Base-by-base conservation (phyloP, 1,140 invertebrate genomes). In the Gyrodactylus salaris region DNA sequence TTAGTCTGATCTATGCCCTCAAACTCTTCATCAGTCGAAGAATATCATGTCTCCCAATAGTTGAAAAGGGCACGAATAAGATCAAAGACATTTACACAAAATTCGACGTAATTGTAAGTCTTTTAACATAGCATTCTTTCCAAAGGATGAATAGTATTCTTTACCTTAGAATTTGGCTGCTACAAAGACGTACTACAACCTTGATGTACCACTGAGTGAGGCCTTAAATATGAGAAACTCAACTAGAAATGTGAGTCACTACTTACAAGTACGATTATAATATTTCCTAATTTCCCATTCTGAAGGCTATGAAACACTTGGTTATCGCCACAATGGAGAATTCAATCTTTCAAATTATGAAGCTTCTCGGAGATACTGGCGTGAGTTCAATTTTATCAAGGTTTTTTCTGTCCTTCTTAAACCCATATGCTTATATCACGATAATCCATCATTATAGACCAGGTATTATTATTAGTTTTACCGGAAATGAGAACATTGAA, bases 51-150 rank as follows among this genome's bases (percentile, higher is more conserved):
- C n/a, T 54, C 7, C 34, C 34, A 54, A n/a, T 54, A 16, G 7
- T 54, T 7, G 34, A 54, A n/a, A n/a, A 54, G 34, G n/a, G n/a
- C n/a, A 54, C 34, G 7, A 23, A 88, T 73, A 86, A 87, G 77
- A 86, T 98, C 74, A 87, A 95, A 74, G 92, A 98, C 81, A 95
- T 98, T 77, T 98, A 97, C 83, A 91, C 93, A 77, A 98, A 98
- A 84, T 98, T 97, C 84, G 93, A 97, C 84, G 92, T 95, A 76
- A 97, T 98, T 84, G 91, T 94, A 85, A 89, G 89, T 87, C 73
- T n/a, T 27, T 1, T 20, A 1, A 21, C n/a, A 1, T 22, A 22
- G n/a, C 26, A 69, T 20, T 54, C n/a, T 54, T n/a, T 54, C 34
- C n/a, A 16, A n/a, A 54, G n/a, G n/a, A 16, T 54, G 34, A 16